Evolutionary conservation across 2,888 invertebrate species (phyloP), one percentile per base, ranked within the genome.

Genomic region (Prosapia bicincta): DNA sequence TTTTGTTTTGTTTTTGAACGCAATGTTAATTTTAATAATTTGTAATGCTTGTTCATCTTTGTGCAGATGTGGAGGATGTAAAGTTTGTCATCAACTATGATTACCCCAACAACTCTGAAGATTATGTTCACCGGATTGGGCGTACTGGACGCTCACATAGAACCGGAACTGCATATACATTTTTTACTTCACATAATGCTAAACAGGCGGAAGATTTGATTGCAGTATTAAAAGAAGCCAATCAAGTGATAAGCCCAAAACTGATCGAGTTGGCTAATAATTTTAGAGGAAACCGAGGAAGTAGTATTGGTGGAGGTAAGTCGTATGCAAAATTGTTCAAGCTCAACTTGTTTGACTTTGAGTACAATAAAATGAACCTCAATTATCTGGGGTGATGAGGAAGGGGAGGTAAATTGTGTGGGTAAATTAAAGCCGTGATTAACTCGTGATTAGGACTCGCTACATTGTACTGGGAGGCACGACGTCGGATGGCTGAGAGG

Each of bases 141-240:
- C 87, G 92, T 74, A 92, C 92, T 70, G 92, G 90, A 10, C 86
- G 92, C 70, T 86, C 88, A 28, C 88, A 89, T 79, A 88, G 88
- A 80, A 90, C 88, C 26, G 90, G 90, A 76, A 91, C 97, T 0
- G 97, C 98, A 0, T 98, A 98, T 86, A 98, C 98, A 13, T 93
- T 98, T 85, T 98, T 98, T 86, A 98, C 98, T 2, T 92, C 93
- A 0, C 90, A 90, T 79, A 98, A 98, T 85, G 90, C 93, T 28
- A 93, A 94, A 81, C 97, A 98, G 88, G 97, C 97, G 3, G 90
- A 89, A 82, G 98, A 98, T 86, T 88, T 98, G 83, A 93, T 98
- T 83, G 91, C 94, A 80, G 97, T 98, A 69, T 87, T 98, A 77
- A 92, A 93, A 83, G 98, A 98, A 85, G 98, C 98, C 0, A 97